Conservation (phyloP, 2,797 vertebrate genomes). For the Megaceryle alcyon region DNA sequence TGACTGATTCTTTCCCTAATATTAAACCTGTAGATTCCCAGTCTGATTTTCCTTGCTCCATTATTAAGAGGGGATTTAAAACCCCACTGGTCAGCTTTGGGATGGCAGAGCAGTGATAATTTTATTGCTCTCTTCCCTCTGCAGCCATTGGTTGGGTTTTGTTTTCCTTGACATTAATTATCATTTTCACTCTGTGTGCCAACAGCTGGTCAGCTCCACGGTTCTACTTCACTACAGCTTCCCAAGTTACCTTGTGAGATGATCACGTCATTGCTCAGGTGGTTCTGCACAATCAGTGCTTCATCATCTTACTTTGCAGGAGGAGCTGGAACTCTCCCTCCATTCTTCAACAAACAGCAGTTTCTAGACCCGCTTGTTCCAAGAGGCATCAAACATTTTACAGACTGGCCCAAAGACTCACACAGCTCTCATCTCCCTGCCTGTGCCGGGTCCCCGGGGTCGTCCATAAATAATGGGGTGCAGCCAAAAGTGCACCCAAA, state of each 20-base stretch:
- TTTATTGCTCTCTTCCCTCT: background rate
- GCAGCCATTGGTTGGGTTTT: background rate
- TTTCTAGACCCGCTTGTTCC: background rate
- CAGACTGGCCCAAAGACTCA: background rate
- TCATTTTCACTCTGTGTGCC: background rate
- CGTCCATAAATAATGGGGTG: background rate
- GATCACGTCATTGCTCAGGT: background rate
- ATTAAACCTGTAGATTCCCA: conserved; percentile 17
- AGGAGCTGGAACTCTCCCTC: background rate
- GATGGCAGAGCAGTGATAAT: background rate
- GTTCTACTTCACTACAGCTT: background rate
- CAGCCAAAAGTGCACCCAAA: background rate
- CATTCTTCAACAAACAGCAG: background rate
- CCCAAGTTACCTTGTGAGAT: background rate
- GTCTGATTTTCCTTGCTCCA: background rate
- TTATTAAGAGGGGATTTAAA: conserved; percentile 56
- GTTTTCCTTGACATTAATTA: background rate
- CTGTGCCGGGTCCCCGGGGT: too few species aligned
- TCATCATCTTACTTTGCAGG: background rate
- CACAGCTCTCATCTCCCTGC: background rate
- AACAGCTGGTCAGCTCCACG: background rate
- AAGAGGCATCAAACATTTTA: background rate
- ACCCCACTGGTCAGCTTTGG: background rate
- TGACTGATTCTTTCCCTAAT: background rate
- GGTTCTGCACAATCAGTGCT: background rate